Conservation (phyloP, 2,888 invertebrate species). For the Brachyopa scutellaris region DNA sequence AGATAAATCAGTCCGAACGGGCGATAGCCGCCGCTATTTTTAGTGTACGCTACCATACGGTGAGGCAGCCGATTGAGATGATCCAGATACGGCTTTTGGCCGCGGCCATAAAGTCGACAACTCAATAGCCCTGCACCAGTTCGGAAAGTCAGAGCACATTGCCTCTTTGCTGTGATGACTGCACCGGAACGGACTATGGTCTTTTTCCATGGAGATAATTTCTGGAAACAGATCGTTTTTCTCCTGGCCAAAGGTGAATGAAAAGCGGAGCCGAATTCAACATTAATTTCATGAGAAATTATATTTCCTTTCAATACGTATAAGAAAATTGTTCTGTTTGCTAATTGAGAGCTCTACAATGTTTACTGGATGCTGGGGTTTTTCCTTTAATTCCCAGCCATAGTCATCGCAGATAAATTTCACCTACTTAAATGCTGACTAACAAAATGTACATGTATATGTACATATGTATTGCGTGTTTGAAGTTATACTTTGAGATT, state of each 20-base stretch:
- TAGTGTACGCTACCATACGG: slow-evolving; percentile 28
- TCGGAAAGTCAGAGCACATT: slow-evolving; percentile 27
- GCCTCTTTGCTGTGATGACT: slow-evolving; percentile 12
- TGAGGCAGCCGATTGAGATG: slow-evolving; percentile 52
- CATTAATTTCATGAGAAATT: not conserved
- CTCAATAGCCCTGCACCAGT: slow-evolving; percentile 59
- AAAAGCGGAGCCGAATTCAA: not conserved
- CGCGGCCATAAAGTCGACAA: slow-evolving; percentile 65
- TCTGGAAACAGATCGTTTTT: slow-evolving; percentile 23
- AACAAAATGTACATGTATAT: no score
- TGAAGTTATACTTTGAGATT: no score
- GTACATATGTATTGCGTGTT: no score
- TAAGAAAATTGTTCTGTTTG: not conserved
- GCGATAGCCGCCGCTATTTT: slow-evolving; percentile 49
- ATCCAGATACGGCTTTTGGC: slow-evolving; percentile 60
- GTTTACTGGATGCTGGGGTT: not conserved
- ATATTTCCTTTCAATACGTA: not conserved
- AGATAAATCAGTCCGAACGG: slow-evolving; percentile 65
- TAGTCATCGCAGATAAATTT: no score
- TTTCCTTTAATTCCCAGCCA: not conserved
- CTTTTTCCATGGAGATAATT: slow-evolving; percentile 17
- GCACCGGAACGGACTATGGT: slow-evolving; percentile 4
- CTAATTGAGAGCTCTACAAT: not conserved
- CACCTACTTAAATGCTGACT: no score
- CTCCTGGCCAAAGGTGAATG: not conserved